Conservation (phyloP, 2,113 vertebrate species). For the Rafetus swinhoei region DNA sequence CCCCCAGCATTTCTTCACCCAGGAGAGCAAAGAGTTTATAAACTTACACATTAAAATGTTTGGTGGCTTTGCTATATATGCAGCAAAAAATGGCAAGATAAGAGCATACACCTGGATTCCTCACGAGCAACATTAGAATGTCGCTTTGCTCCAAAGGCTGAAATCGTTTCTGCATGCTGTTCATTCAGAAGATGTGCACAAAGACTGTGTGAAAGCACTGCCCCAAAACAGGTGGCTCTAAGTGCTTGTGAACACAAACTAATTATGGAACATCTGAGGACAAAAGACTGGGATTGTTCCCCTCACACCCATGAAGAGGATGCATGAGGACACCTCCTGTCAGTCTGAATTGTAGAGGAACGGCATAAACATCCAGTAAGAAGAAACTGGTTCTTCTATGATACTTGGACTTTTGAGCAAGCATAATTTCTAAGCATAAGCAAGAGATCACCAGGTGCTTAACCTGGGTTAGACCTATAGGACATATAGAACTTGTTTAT, state of each 20-base stretch:
- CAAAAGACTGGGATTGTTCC: no score
- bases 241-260: neutral
- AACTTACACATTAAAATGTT: neutral
- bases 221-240: neutral
- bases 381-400: neutral
- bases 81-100: neutral
- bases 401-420: neutral
- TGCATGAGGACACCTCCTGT: neutral
- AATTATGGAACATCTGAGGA: neutral
- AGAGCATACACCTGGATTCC: neutral
- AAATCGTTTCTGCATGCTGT: neutral
- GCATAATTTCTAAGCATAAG: neutral
- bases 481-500: neutral
- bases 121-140: neutral
- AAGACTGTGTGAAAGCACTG: neutral
- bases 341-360: neutral
- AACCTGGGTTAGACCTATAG: neutral
- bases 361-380: neutral
- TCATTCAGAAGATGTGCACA: neutral
- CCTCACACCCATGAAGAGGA: neutral
- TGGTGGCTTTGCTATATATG: neutral
- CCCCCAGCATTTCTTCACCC: neutral
- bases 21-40: neutral
- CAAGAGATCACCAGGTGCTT: neutral
- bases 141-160: neutral